Evolutionary conservation across 2,888 invertebrate genomes (phyloP).

Genomic region (Ecdyonurus torrentis): DNA sequence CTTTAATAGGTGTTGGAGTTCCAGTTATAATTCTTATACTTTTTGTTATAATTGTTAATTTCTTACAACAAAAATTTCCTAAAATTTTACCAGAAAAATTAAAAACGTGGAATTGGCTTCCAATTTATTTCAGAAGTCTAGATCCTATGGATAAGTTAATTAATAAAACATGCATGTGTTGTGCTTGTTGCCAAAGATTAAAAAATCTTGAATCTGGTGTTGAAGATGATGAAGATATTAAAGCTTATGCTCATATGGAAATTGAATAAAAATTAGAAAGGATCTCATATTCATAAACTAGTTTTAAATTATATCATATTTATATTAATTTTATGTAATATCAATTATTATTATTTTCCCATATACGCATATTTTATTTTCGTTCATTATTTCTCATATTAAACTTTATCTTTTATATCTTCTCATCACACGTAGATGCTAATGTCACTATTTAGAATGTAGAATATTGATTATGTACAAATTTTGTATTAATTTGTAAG

Average conservation of each 20-base stretch:
- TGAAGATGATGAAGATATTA: not conserved
- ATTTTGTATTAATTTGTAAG: no score
- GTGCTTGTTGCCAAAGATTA: not conserved
- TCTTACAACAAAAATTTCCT: slow-evolving; percentile 21
- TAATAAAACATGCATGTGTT: not conserved
- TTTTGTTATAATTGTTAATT: slow-evolving; percentile 21
- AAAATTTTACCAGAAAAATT: slow-evolving; percentile 20
- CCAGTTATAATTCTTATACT: slow-evolving; percentile 20
- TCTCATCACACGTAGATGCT: no score
- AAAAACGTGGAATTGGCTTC: slow-evolving; percentile 25
- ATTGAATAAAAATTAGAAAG: not conserved
- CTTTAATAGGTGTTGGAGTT: slow-evolving; percentile 21
- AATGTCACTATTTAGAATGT: no score
- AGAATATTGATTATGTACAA: no score
- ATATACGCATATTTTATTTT: no score
- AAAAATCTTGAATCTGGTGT: not conserved
- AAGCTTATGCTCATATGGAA: not conserved
- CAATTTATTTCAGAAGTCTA: slow-evolving; percentile 24
- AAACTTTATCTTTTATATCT: no score
- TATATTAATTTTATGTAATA: no score
- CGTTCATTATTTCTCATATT: no score
- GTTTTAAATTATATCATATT: no score
- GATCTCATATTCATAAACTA: no score
- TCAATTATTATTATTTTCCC: no score
- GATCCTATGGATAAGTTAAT: slow-evolving; percentile 22